These are phyloP conservation scores for Tetropium fuscum DNA, from an alignment of 2,888 invertebrate genomes.

Conservation along the genomic window DNA sequence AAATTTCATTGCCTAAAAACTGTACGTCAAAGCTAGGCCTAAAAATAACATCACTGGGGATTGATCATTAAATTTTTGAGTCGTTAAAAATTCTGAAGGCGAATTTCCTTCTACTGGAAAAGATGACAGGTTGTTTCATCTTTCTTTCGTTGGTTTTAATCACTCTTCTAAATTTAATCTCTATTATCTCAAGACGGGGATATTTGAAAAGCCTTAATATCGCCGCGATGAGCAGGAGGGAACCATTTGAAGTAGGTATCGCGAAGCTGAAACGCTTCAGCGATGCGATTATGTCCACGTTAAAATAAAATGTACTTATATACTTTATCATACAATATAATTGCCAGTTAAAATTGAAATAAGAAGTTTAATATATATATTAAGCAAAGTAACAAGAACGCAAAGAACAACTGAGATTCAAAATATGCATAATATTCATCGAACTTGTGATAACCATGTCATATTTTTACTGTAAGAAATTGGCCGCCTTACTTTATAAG, in stretches of 20 bases:
- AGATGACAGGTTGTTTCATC: slow-evolving; percentile 25
- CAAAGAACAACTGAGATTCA: no score
- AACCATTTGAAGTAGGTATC: neutral
- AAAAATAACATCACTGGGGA: slow-evolving; percentile 17
- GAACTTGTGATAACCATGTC: no score
- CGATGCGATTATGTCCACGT: no score
- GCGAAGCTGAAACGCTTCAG: no score
- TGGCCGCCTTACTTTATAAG: no score
- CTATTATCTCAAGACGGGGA: slow-evolving; percentile 7
- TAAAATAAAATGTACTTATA: no score
- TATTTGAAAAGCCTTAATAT: slow-evolving; percentile 11
- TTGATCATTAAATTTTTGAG: slow-evolving; percentile 23
- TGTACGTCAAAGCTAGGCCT: slow-evolving; percentile 6
- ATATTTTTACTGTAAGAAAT: no score
- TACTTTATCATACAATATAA: no score
- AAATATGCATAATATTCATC: no score
- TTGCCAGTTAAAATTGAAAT: no score
- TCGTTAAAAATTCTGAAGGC: slow-evolving; percentile 18
- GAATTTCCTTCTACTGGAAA: slow-evolving; percentile 11
- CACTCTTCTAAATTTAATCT: slow-evolving; percentile 22
- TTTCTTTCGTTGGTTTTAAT: slow-evolving; percentile 17
- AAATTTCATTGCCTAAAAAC: slow-evolving; percentile 10
- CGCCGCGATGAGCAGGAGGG: neutral
- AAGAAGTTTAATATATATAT: no score
- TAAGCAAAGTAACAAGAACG: no score